phyloP scores from a whole-genome alignment of 1,140 invertebrate species.

The Diplogasteroides magnus region DNA sequence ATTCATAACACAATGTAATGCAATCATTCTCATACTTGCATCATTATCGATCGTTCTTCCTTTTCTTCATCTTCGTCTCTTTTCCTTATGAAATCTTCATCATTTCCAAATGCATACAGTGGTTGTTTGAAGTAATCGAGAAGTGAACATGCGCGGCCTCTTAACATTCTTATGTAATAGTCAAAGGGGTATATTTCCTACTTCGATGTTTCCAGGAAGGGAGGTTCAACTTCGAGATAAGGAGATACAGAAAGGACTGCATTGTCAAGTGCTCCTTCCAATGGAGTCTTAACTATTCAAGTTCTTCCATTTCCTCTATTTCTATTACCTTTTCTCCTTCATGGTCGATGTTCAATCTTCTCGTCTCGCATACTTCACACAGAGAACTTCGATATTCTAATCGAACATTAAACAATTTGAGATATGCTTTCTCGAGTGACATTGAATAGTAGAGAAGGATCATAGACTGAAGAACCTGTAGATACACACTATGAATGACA shows the following conservation, averaged over 20 bases:
- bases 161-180: not conserved
- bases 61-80: slow-evolving; percentile 18
- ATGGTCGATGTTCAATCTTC: slow-evolving; percentile 39
- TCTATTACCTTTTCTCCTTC: slow-evolving; percentile 30
- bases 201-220: slow-evolving; percentile 73
- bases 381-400: slow-evolving; percentile 61
- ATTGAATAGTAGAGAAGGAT: slow-evolving; percentile 31
- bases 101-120: slow-evolving; percentile 63
- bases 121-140: slow-evolving; percentile 73
- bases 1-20: too few relatives aligned
- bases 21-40: not conserved
- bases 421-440: slow-evolving; percentile 40
- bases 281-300: slow-evolving; percentile 55
- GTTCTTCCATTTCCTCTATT: not conserved
- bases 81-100: slow-evolving; percentile 18
- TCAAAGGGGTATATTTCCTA: slow-evolving; percentile 7
- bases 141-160: slow-evolving; percentile 64
- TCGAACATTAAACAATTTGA: slow-evolving; percentile 39
- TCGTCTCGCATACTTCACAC: slow-evolving; percentile 27
- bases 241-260: slow-evolving; percentile 77
- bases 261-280: slow-evolving; percentile 70
- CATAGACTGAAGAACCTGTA: slow-evolving; percentile 32
- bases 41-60: not conserved
- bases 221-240: slow-evolving; percentile 74
- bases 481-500: not conserved